phyloP scores from a whole-genome alignment of 2,888 invertebrate species.

The Amphipyra tragopoginis region DNA sequence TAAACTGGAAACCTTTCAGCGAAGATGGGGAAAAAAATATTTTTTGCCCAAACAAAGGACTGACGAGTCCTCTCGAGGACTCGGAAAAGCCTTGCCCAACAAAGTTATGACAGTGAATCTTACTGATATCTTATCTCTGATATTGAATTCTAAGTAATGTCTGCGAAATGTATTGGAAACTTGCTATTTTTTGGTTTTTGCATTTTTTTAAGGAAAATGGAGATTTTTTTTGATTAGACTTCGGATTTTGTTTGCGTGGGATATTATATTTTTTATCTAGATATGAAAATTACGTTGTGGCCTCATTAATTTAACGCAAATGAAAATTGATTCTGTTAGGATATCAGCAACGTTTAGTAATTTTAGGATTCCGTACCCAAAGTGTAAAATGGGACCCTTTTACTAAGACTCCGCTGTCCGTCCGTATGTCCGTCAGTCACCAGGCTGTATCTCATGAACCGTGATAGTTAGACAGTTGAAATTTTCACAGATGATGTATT shows the following conservation, averaged over 20 bases:
- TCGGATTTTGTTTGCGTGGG: neutral
- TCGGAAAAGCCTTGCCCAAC: slow-evolving; percentile 26
- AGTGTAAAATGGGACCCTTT: too few species aligned
- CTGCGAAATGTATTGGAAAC: slow-evolving; percentile 58
- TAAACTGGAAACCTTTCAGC: slow-evolving; percentile 62
- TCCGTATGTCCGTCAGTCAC: too few species aligned
- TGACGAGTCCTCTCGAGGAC: slow-evolving; percentile 39
- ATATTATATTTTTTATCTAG: slow-evolving; percentile 2
- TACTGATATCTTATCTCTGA: slow-evolving; percentile 59
- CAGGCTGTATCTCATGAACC: too few species aligned
- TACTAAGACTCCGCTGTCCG: too few species aligned
- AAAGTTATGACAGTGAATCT: slow-evolving; percentile 57
- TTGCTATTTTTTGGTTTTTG: slow-evolving; percentile 22
- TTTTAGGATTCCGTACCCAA: too few species aligned
- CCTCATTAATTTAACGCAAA: neutral
- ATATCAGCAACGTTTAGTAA: too few species aligned
- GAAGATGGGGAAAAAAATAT: slow-evolving; percentile 54
- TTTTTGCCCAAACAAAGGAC: slow-evolving; percentile 58
- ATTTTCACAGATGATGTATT: too few species aligned
- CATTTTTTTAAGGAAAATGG: slow-evolving; percentile 16
- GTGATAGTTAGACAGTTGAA: too few species aligned
- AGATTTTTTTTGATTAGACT: slow-evolving; percentile 22
- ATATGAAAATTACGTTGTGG: neutral
- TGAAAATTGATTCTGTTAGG: too few species aligned
- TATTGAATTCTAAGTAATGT: slow-evolving; percentile 59